Percentiles rank a stretch among this genome's conserved stretches.
Evolutionary conservation across 2,113 vertebrate genomes (phyloP).

Genomic region (Mugil cephalus): DNA sequence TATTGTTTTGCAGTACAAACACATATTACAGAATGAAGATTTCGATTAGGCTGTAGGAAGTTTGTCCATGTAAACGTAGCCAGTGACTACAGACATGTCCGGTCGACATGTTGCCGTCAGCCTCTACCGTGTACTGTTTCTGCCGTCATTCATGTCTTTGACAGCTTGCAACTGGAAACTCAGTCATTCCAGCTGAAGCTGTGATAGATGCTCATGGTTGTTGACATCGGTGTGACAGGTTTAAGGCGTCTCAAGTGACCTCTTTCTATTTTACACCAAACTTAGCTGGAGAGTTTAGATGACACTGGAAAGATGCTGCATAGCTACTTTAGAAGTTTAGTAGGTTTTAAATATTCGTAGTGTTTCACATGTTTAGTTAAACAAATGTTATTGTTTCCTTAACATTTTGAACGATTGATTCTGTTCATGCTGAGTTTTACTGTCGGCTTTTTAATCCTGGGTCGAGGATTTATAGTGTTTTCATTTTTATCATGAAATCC

Average conservation of each 20-base stretch:
- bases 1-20: too few species aligned
- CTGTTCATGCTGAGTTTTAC: not conserved
- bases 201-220: not conserved
- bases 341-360: not conserved
- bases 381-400: not conserved
- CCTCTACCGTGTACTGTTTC: not conserved
- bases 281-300: not conserved
- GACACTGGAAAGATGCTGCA: not conserved
- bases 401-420: not conserved
- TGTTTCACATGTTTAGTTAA: not conserved
- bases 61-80: too few species aligned
- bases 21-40: too few species aligned
- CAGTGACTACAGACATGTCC: too few species aligned
- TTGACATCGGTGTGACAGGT: not conserved
- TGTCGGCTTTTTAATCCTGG: not conserved
- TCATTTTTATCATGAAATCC: not conserved
- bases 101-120: too few species aligned
- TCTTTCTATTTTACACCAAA: constrained; percentile 12
- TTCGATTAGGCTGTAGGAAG: too few species aligned
- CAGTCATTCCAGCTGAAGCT: not conserved
- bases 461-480: not conserved
- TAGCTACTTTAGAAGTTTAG: too few species aligned
- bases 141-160: not conserved
- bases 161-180: not conserved
- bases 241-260: not conserved